Base-by-base conservation (phyloP, 2,797 vertebrate species). In the Anguilla obscura region DNA sequence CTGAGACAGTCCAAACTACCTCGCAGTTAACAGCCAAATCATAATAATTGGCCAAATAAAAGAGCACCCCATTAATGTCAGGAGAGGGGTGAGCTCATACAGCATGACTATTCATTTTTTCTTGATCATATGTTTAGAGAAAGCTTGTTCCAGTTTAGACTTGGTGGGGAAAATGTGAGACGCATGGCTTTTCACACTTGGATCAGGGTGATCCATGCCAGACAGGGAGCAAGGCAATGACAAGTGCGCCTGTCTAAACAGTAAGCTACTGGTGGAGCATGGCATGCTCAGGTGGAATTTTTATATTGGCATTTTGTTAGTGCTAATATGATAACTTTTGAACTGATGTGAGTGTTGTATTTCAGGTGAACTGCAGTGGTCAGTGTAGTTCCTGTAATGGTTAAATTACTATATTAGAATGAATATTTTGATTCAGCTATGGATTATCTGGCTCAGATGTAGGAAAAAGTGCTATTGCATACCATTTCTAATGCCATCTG, bases 21-120 rank as follows among this genome's bases (percentile, higher is more conserved):
- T 52, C n/a, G 16, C 10, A 24, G 48, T 76, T 83, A 60, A 48
- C 48, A 83, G 63, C 50, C 33, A 30, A n/a, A 58, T 79, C 33
- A 76, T 56, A 89, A 86, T 85, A 85, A 79, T 48, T 76, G 33
- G 48, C 80, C 33, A 87, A 87, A 87, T 87, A 76, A 87, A 76
- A 40, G 52, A 60, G 66, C 66, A 36, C 45, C 40, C 80, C 79
- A 71, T 52, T 85, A 45, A 85, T 58, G 60, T 87, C 50, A 87
- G 80, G 63, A 79, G 71, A 69, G 84, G 30, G 76, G 80, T 9
- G 12, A 48, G 82, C 71, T 74, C 56, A 79, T 36, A 40, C 36
- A 79, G 30, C 33, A 40, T 45, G 74, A 79, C 74, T 45, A 71
- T 82, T 83, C 69, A 84, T 86, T 87, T 83, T 60, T 54, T 63